phyloP scores from a whole-genome alignment of 92 coral and sea anemone species.

The Bergia puertoricense region DNA sequence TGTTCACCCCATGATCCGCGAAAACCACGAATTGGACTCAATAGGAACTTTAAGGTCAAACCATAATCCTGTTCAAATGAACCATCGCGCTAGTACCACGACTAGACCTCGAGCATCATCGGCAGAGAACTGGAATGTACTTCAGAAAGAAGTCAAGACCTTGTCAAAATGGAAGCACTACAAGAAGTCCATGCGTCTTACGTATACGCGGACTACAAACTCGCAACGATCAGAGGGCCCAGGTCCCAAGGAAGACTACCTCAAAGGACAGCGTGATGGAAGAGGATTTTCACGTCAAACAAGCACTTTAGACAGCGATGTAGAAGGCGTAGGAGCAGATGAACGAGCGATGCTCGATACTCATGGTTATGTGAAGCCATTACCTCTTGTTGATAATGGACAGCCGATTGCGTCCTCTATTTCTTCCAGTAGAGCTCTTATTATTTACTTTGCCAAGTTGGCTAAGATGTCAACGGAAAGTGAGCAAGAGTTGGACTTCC shows the following conservation, averaged over 20 bases:
- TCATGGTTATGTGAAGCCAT: slow-evolving; percentile 64
- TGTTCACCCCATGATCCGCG: slow-evolving; percentile 68
- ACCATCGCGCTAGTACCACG: slow-evolving; percentile 20
- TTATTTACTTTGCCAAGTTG: slow-evolving; percentile 92
- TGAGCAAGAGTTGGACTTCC: slow-evolving; percentile 86
- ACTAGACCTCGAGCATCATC: slow-evolving; percentile 40
- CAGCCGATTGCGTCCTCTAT: slow-evolving; percentile 49
- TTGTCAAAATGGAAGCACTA: slow-evolving; percentile 83
- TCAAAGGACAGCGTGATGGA: neutral
- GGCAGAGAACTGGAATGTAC: slow-evolving; percentile 59
- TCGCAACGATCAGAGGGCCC: slow-evolving; percentile 37
- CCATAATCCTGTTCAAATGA: neutral
- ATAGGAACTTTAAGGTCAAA: neutral
- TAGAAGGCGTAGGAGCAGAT: slow-evolving; percentile 68
- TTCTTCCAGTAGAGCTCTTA: slow-evolving; percentile 82
- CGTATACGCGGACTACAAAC: neutral
- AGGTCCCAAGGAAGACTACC: slow-evolving; percentile 35
- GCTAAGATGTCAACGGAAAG: slow-evolving; percentile 73
- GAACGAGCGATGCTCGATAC: slow-evolving; percentile 63
- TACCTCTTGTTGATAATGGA: slow-evolving; percentile 49
- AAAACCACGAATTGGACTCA: slow-evolving; percentile 35
- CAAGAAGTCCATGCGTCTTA: slow-evolving; percentile 65
- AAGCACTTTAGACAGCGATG: slow-evolving; percentile 91
- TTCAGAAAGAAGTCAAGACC: slow-evolving; percentile 61
- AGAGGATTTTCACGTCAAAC: slow-evolving; percentile 30